Conservation (phyloP, 1,140 invertebrate species). For the Capitella teleta region DNA sequence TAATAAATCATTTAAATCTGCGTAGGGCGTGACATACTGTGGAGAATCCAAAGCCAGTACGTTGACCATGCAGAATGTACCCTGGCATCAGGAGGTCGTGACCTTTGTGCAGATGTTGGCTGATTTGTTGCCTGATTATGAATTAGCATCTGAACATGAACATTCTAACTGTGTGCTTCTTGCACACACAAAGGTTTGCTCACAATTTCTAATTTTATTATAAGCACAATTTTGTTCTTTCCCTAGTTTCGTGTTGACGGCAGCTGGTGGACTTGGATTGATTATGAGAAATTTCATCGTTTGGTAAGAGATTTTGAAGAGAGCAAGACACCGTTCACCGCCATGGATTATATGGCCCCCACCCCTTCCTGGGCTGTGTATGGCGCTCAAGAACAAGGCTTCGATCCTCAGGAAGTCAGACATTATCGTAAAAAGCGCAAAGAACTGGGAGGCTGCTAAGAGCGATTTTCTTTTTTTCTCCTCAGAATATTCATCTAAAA, state of each 20-base stretch:
- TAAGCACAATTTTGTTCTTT: neutral
- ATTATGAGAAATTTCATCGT: slow-evolving; percentile 51
- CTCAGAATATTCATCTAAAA: no score
- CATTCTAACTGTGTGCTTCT: slow-evolving; percentile 56
- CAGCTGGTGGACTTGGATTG: slow-evolving; percentile 55
- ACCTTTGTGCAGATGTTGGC: slow-evolving; percentile 46
- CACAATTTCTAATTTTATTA: neutral
- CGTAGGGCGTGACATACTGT: slow-evolving; percentile 54
- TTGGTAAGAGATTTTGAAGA: slow-evolving; percentile 33
- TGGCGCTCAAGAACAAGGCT: slow-evolving; percentile 49
- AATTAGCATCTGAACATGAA: slow-evolving; percentile 53
- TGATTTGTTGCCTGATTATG: slow-evolving; percentile 45
- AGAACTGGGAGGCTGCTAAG: slow-evolving; percentile 6
- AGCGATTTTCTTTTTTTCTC: no score
- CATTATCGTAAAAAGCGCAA: slow-evolving; percentile 44
- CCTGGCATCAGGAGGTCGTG: slow-evolving; percentile 55
- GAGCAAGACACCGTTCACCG: slow-evolving; percentile 38
- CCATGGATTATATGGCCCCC: slow-evolving; percentile 48
- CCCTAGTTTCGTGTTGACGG: slow-evolving; percentile 47
- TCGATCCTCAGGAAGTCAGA: slow-evolving; percentile 51
- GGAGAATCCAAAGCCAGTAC: slow-evolving; percentile 49
- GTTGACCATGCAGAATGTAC: slow-evolving; percentile 56
- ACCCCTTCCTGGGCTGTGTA: slow-evolving; percentile 53
- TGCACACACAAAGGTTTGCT: slow-evolving; percentile 47
- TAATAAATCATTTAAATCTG: neutral